phyloP scores from a whole-genome alignment of 2,113 vertebrate species.

The Marcusenius ussheri region DNA sequence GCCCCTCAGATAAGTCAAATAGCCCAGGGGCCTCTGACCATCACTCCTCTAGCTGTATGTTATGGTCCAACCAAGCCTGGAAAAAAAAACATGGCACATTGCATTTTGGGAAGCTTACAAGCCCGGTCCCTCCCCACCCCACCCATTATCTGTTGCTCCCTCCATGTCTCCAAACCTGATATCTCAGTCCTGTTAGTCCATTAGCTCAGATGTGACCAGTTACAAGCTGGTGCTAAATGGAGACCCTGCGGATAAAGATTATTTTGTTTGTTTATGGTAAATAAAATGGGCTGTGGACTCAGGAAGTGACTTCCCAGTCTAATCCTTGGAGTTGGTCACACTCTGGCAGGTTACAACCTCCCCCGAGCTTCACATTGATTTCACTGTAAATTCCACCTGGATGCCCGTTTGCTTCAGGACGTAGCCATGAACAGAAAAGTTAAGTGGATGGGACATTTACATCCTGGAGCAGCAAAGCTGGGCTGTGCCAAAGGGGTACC shows the following conservation, averaged over 20 bases:
- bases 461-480: background rate
- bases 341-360: background rate
- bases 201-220: background rate
- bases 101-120: background rate
- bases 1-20: background rate
- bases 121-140: background rate
- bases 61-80: background rate
- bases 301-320: background rate
- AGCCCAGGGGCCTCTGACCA: background rate
- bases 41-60: background rate
- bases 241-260: background rate
- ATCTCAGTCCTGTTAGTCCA: background rate
- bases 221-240: background rate
- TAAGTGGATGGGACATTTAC: background rate
- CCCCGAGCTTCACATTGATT: background rate
- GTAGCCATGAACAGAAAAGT: background rate
- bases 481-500: background rate
- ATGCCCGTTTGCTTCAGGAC: background rate
- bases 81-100: background rate
- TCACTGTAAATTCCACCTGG: background rate
- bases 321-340: background rate
- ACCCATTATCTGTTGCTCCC: background rate
- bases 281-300: background rate
- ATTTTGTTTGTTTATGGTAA: constrained; percentile 6
- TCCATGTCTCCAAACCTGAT: background rate